These are phyloP conservation scores for Acropora tenuis DNA, from an alignment of 64 coral and sea anemone species.

Conservation along the genomic window DNA sequence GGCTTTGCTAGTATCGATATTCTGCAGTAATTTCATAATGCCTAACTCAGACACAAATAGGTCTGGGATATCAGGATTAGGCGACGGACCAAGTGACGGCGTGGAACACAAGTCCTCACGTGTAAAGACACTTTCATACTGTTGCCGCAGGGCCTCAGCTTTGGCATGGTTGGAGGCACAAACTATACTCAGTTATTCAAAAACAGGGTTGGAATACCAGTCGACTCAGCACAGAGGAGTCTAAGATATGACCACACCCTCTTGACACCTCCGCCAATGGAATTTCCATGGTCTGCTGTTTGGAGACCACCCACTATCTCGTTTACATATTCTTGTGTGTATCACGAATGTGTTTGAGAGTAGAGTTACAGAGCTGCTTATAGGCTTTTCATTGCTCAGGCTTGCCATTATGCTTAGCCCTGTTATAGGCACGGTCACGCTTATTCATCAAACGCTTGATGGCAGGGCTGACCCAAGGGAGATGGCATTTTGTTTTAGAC, in stretches of 20 bases:
- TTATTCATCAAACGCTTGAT: conserved; percentile 37
- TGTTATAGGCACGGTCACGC: conserved; percentile 10
- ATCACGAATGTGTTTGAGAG: conserved; percentile 17
- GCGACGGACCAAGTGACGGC: conserved; percentile 21
- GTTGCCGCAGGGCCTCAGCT: background rate
- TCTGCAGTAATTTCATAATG: background rate
- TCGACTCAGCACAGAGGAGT: conserved; percentile 15
- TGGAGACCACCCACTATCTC: conserved; percentile 7
- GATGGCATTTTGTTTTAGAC: conserved; percentile 34
- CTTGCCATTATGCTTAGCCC: conserved; percentile 17
- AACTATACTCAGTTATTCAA: background rate
- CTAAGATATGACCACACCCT: conserved; percentile 38
- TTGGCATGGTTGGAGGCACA: background rate
- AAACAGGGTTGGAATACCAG: conserved; percentile 30
- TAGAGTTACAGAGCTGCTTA: conserved; percentile 18
- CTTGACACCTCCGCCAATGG: conserved; percentile 9
- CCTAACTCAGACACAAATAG: background rate
- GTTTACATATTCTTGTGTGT: conserved; percentile 21
- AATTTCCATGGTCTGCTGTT: background rate
- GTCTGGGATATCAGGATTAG: background rate
- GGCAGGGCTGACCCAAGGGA: too few species aligned
- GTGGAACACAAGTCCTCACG: background rate
- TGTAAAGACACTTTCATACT: conserved; percentile 29
- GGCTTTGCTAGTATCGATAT: background rate
- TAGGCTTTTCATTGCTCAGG: conserved; percentile 3